Evolutionary conservation across 1,140 invertebrate genomes (phyloP).

Genomic region (Prorops nasuta): DNA sequence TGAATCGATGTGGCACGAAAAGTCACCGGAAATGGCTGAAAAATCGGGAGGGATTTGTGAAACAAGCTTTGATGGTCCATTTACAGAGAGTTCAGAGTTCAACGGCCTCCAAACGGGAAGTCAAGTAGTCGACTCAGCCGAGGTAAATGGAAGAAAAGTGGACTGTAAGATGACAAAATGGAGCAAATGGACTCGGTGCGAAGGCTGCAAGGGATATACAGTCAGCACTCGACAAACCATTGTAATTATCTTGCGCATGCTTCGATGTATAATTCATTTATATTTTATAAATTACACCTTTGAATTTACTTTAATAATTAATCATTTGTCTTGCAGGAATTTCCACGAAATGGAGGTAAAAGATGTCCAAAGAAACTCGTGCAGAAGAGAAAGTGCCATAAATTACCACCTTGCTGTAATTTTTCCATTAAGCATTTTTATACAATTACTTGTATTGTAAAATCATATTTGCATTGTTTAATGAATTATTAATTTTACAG

Average conservation of each 20-base stretch:
- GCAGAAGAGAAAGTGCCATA: constrained; percentile 55
- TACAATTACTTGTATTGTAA: neutral
- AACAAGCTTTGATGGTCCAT: too few species aligned
- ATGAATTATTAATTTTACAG: constrained; percentile 18
- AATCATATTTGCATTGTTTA: neutral
- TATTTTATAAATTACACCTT: neutral
- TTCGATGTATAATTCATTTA: too few species aligned
- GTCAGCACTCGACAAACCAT: constrained; percentile 50
- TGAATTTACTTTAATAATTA: neutral
- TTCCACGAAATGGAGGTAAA: constrained; percentile 67
- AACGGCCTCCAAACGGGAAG: constrained; percentile 41
- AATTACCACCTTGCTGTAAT: constrained; percentile 48
- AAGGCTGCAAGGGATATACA: constrained; percentile 63
- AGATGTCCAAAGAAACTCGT: constrained; percentile 65
- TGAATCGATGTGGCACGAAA: neutral
- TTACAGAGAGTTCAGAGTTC: constrained; percentile 29
- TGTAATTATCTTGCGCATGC: constrained; percentile 30
- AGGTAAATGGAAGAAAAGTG: constrained; percentile 30
- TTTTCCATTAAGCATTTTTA: constrained; percentile 6
- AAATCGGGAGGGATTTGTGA: too few species aligned
- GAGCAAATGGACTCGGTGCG: constrained; percentile 63
- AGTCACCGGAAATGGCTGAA: too few species aligned
- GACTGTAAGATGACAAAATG: constrained; percentile 65
- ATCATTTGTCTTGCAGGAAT: constrained; percentile 39
- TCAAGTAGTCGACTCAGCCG: constrained; percentile 35